These are phyloP conservation scores for Clitarchus hookeri DNA, from an alignment of 2,888 invertebrate genomes.

Conservation along the genomic window DNA sequence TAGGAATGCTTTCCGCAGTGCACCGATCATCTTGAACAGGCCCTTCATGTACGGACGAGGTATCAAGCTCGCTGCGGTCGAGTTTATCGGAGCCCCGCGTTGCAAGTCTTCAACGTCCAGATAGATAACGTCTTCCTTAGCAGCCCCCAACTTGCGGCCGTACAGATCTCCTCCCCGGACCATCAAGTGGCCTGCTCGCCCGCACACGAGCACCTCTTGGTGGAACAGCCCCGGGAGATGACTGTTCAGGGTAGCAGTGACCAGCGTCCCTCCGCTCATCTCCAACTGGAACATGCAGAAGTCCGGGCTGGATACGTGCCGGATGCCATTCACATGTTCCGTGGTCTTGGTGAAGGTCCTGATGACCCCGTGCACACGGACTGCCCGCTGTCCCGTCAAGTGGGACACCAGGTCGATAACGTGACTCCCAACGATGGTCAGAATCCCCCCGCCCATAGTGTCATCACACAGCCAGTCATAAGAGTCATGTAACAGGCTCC, in stretches of 20 bases:
- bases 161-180: conserved; percentile 83
- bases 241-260: conserved; percentile 82
- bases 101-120: conserved; percentile 83
- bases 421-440: conserved; percentile 91
- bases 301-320: conserved; percentile 92
- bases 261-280: conserved; percentile 78
- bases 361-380: conserved; percentile 88
- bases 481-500: conserved; percentile 71
- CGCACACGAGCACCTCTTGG: conserved; percentile 89
- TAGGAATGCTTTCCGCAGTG: conserved; percentile 86
- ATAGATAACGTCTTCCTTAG: conserved; percentile 76
- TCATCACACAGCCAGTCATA: conserved; percentile 97
- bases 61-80: conserved; percentile 62
- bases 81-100: conserved; percentile 54
- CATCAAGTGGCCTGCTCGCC: conserved; percentile 82
- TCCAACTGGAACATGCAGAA: conserved; percentile 96
- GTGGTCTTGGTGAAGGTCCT: conserved; percentile 89
- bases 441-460: conserved; percentile 93
- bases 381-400: conserved; percentile 80
- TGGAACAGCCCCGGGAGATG: conserved; percentile 76
- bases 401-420: conserved; percentile 90
- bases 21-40: conserved; percentile 83
- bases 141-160: conserved; percentile 61
- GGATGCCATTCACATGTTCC: conserved; percentile 82
- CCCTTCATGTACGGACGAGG: conserved; percentile 90